Conservation (phyloP, 2,888 invertebrate species). For the Agrenia bidenticulata region DNA sequence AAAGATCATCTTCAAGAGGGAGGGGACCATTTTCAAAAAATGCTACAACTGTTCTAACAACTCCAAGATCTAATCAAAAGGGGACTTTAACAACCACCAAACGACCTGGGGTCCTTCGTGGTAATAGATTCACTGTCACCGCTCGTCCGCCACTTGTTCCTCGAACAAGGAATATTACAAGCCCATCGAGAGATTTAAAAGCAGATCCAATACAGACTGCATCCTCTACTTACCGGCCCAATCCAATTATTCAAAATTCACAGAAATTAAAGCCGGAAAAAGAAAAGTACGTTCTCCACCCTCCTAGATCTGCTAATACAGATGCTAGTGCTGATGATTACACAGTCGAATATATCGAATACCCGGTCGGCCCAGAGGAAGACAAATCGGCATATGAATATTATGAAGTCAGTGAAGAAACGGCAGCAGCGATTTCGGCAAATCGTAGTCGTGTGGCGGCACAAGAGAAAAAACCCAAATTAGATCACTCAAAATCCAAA, state of each 20-base stretch:
- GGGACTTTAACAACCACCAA: constrained; percentile 5
- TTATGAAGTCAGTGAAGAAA: constrained; percentile 46
- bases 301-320: not conserved
- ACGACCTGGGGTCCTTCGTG: constrained; percentile 29
- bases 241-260: constrained; percentile 18
- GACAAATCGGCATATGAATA: constrained; percentile 39
- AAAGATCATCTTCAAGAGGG: constrained; percentile 13
- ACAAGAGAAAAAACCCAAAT: not conserved
- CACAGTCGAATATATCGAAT: constrained; percentile 44
- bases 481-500: not conserved
- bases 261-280: not conserved
- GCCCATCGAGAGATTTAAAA: constrained; percentile 18
- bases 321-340: constrained; percentile 36
- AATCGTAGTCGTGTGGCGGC: not conserved
- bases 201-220: constrained; percentile 23
- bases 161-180: constrained; percentile 28
- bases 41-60: not conserved
- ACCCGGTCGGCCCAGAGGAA: constrained; percentile 22
- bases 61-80: not conserved
- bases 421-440: constrained; percentile 34
- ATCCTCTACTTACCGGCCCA: constrained; percentile 35
- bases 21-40: constrained; percentile 18
- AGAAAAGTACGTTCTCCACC: not conserved
- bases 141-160: constrained; percentile 33
- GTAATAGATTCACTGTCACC: constrained; percentile 23